phyloP scores from a whole-genome alignment of 2,113 vertebrate species.

The Nestor notabilis region DNA sequence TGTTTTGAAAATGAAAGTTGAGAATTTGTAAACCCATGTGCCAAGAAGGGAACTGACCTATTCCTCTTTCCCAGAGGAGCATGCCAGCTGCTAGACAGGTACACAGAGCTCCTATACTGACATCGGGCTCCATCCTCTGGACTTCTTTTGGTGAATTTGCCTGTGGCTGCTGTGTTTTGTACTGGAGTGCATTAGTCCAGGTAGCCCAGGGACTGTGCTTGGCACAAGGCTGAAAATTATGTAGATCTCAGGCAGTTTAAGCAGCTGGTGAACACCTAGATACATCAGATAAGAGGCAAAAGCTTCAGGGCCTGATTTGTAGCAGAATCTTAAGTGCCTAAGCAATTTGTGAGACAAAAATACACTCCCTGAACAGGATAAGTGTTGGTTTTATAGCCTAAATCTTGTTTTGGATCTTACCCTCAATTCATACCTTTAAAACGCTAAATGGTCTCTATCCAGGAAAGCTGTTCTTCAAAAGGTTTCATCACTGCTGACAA shows the following conservation, averaged over 20 bases:
- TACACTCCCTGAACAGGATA: neutral
- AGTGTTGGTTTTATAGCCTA: slow-evolving; percentile 5
- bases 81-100: neutral
- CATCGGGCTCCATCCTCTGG: accelerated
- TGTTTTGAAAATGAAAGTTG: neutral
- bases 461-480: neutral
- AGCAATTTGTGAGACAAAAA: neutral
- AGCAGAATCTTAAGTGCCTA: neutral
- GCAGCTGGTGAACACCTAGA: neutral
- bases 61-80: neutral
- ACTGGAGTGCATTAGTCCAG: neutral
- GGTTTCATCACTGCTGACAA: neutral
- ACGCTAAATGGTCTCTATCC: neutral
- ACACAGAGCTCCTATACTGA: neutral
- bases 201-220: neutral
- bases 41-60: neutral
- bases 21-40: neutral
- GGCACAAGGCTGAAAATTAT: neutral
- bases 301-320: neutral
- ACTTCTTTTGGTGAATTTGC: neutral
- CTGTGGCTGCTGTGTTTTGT: neutral
- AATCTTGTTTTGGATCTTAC: slow-evolving; percentile 24
- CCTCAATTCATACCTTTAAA: slow-evolving; percentile 13
- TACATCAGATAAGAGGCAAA: neutral
- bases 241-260: neutral